phyloP scores from a whole-genome alignment of 2,888 invertebrate genomes.

The Agriopis leucophaearia region DNA sequence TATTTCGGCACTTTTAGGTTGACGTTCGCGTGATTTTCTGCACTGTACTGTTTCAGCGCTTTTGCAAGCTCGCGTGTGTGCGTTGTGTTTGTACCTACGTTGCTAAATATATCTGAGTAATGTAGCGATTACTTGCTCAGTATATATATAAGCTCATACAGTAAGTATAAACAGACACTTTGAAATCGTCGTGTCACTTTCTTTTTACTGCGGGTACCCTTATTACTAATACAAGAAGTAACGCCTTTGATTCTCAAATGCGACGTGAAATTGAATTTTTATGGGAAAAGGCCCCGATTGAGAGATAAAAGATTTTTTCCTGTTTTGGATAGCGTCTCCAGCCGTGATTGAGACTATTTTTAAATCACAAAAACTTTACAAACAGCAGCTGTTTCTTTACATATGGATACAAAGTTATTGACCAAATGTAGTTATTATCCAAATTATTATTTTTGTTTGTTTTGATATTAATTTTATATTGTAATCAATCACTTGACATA shows the following conservation, averaged over 20 bases:
- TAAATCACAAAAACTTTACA: background rate
- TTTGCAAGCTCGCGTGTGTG: too few species aligned
- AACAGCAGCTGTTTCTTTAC: too few species aligned
- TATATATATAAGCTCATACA: background rate
- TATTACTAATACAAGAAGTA: constrained; percentile 32
- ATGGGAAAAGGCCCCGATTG: constrained; percentile 22
- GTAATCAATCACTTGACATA: too few species aligned
- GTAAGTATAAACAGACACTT: background rate
- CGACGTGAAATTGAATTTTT: constrained; percentile 34
- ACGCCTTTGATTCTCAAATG: constrained; percentile 31
- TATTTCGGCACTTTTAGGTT: too few species aligned
- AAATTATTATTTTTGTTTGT: too few species aligned
- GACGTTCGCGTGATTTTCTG: too few species aligned
- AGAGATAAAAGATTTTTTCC: constrained; percentile 22
- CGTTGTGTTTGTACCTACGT: too few species aligned
- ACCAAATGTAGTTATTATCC: too few species aligned
- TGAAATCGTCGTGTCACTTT: constrained; percentile 17
- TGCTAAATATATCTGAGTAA: background rate
- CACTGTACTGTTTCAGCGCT: too few species aligned
- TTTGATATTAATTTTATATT: too few species aligned
- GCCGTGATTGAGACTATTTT: constrained; percentile 3
- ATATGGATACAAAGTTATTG: too few species aligned
- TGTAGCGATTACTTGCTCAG: background rate
- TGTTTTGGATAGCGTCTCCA: background rate
- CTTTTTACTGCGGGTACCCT: constrained; percentile 25